phyloP scores from a whole-genome alignment of 1,140 invertebrate species.

The Drosophila prosaltans region DNA sequence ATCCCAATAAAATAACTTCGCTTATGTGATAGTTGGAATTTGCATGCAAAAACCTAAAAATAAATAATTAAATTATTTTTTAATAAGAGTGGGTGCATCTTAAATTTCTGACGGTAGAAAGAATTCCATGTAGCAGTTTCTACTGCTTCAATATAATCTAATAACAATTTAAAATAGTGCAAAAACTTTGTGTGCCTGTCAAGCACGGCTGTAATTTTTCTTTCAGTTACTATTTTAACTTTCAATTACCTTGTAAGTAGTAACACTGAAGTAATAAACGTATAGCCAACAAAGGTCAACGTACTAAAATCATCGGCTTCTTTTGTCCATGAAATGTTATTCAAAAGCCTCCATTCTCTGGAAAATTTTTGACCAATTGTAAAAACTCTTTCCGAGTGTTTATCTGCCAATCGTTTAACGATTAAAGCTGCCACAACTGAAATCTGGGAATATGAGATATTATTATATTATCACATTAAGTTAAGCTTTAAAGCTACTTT shows the following conservation, averaged over 20 bases:
- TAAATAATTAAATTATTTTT: neutral
- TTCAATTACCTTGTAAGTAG: conserved; percentile 51
- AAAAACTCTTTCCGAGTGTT: conserved; percentile 60
- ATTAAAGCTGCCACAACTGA: conserved; percentile 43
- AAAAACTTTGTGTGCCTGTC: too few species aligned
- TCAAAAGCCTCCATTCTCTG: conserved; percentile 59
- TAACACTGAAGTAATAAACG: conserved; percentile 49
- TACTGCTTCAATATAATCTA: too few species aligned
- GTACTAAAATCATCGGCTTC: conserved; percentile 58
- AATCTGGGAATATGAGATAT: conserved; percentile 27
- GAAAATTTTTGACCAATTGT: conserved; percentile 43
- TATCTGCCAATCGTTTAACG: conserved; percentile 60
- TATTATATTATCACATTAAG: too few species aligned
- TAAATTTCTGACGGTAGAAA: too few species aligned
- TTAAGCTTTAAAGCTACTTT: too few species aligned
- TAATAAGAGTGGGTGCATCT: neutral
- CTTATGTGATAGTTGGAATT: conserved; percentile 45
- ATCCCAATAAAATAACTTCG: conserved; percentile 48
- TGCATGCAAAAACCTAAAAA: conserved; percentile 44
- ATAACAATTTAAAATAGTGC: too few species aligned
- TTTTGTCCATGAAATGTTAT: conserved; percentile 55
- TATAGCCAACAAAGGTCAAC: conserved; percentile 55
- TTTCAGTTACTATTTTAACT: too few species aligned
- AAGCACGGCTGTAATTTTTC: too few species aligned
- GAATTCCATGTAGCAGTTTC: too few species aligned